phyloP scores from a whole-genome alignment of 2,888 invertebrate species.

The Drosophila affinis region DNA sequence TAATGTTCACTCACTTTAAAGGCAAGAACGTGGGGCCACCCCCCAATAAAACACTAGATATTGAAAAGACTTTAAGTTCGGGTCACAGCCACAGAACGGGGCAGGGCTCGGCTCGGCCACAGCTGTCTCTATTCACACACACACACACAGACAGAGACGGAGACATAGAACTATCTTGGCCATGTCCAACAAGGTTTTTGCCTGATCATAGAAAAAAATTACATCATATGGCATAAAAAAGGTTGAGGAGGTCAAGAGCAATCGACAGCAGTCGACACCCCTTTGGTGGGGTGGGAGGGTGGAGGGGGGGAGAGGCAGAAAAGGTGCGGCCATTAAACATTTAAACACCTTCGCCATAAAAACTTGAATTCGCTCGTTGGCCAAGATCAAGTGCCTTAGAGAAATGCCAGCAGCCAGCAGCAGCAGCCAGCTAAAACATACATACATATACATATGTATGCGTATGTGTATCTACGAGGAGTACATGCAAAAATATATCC shows the following conservation, averaged over 20 bases:
- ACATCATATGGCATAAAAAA: constrained; percentile 24
- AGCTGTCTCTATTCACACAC: constrained; percentile 20
- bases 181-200: constrained; percentile 12
- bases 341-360: constrained; percentile 36
- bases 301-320: constrained; percentile 1
- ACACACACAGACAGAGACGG: not conserved
- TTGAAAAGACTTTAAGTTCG: not conserved
- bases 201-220: constrained; percentile 17
- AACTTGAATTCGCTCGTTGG: constrained; percentile 31
- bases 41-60: not conserved
- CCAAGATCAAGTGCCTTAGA: constrained; percentile 38
- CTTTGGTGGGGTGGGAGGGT: not conserved
- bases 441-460: constrained; percentile 1
- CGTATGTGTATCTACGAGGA: not conserved
- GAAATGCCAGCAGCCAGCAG: not conserved
- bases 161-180: not conserved
- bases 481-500: constrained; percentile 55
- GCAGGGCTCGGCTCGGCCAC: not conserved
- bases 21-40: not conserved
- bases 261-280: constrained; percentile 19
- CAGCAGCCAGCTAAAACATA: constrained; percentile 18
- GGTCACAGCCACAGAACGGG: not conserved
- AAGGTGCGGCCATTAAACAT: constrained; percentile 54
- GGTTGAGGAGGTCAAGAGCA: constrained; percentile 40
- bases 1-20: not conserved